These are phyloP conservation scores for Porphyrio hochstetteri DNA, from an alignment of 2,113 vertebrate species.

Conservation along the genomic window DNA sequence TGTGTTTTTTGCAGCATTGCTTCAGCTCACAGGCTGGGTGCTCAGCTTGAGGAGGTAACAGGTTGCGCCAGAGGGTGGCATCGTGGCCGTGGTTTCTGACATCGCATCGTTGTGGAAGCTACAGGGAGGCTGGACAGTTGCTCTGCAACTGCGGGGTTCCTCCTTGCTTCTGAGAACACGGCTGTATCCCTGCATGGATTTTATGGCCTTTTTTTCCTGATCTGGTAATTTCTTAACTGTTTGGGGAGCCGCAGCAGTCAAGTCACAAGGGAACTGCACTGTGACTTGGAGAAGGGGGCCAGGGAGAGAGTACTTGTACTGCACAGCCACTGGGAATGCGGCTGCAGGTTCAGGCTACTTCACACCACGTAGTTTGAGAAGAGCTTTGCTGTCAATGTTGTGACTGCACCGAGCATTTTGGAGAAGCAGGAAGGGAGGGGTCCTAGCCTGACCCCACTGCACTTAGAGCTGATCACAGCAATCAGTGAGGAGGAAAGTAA, in stretches of 20 bases:
- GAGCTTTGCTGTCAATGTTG: neutral
- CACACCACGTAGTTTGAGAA: accelerated
- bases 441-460: neutral
- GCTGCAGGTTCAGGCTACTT: neutral
- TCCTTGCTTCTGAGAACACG: neutral
- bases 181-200: neutral
- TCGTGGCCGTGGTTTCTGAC: neutral
- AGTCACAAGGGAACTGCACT: neutral
- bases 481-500: neutral
- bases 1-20: neutral
- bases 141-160: too few relatives aligned
- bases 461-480: neutral
- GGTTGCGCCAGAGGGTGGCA: constrained; percentile 5
- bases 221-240: neutral
- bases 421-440: neutral
- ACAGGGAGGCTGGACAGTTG: neutral
- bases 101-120: neutral
- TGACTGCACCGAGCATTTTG: neutral
- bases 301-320: neutral
- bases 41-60: neutral
- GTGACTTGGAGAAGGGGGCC: neutral
- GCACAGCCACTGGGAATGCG: neutral
- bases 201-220: neutral
- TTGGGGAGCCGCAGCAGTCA: neutral
- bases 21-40: neutral